Percentiles rank a stretch among this genome's conserved stretches.
phyloP scores from a whole-genome alignment of 2,113 vertebrate species.

The Meriones unguiculatus region DNA sequence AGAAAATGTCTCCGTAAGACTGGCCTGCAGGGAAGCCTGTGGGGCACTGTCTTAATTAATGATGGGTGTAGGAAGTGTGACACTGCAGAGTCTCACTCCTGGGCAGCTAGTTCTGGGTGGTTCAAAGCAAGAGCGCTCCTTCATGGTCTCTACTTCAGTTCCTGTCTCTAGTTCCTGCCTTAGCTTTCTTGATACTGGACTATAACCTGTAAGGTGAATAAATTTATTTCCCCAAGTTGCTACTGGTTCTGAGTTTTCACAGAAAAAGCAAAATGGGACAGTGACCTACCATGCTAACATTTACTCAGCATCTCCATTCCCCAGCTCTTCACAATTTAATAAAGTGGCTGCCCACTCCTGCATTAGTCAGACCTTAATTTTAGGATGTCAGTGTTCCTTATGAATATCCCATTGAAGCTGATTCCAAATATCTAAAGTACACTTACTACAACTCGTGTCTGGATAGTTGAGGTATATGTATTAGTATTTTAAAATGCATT shows the following conservation, averaged over 20 bases:
- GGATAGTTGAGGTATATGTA: not conserved
- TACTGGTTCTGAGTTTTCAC: not conserved
- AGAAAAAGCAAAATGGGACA: not conserved
- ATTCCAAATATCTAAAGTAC: not conserved
- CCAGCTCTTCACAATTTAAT: not conserved
- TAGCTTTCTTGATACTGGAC: not conserved
- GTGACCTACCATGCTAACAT: not conserved
- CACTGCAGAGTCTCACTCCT: not conserved
- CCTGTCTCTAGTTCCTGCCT: not conserved
- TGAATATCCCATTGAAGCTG: slow-evolving; percentile 11
- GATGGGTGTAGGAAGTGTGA: not conserved
- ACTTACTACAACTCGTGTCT: not conserved
- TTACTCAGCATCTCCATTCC: not conserved
- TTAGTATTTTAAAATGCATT: not conserved
- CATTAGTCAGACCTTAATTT: not conserved
- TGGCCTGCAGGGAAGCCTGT: not conserved
- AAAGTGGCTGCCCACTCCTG: not conserved
- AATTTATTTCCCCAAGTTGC: not conserved
- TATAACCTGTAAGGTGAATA: not conserved
- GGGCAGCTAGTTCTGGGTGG: not conserved
- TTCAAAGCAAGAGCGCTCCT: not conserved
- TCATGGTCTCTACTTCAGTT: not conserved
- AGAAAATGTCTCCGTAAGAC: not conserved
- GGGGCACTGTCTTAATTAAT: not conserved
- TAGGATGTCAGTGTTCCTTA: not conserved